Evolutionary conservation across 2,888 invertebrate genomes (phyloP).

Genomic region (Cynaeus angustus): DNA sequence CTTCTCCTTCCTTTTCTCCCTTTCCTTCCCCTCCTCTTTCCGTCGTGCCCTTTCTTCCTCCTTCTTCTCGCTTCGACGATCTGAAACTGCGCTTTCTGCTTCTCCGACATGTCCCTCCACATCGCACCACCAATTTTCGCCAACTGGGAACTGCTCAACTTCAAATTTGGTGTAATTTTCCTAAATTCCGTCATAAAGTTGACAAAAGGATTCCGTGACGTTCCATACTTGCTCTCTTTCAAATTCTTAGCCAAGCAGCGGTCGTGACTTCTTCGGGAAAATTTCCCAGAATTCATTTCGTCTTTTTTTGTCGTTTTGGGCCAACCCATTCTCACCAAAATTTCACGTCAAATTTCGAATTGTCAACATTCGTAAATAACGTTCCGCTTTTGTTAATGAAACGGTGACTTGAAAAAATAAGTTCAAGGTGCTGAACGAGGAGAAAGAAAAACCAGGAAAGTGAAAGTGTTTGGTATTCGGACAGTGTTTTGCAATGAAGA

Average conservation of each 20-base stretch:
- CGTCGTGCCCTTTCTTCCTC: background rate
- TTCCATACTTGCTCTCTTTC: conserved; percentile 15
- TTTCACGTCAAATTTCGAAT: background rate
- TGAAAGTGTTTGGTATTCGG: background rate
- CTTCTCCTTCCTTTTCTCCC: no score
- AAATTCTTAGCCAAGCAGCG: background rate
- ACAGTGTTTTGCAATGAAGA: background rate
- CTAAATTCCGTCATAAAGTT: conserved; percentile 41
- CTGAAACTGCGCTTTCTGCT: conserved; percentile 35
- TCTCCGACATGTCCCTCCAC: conserved; percentile 40
- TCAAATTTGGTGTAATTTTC: conserved; percentile 33
- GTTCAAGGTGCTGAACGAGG: background rate
- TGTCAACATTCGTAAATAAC: background rate
- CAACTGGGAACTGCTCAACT: conserved; percentile 26
- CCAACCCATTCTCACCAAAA: conserved; percentile 18
- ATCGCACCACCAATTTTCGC: conserved; percentile 41
- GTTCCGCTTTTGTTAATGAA: background rate
- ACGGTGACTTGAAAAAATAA: background rate
- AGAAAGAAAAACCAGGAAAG: background rate
- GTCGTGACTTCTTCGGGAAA: background rate
- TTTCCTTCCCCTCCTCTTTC: conserved; percentile 5
- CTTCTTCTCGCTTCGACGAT: conserved; percentile 25
- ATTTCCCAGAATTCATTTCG: background rate
- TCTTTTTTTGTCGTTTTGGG: conserved; percentile 11
- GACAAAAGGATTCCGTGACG: conserved; percentile 36